Conservation (phyloP, 2,888 invertebrate species). For the Dysmachus trigonus region DNA sequence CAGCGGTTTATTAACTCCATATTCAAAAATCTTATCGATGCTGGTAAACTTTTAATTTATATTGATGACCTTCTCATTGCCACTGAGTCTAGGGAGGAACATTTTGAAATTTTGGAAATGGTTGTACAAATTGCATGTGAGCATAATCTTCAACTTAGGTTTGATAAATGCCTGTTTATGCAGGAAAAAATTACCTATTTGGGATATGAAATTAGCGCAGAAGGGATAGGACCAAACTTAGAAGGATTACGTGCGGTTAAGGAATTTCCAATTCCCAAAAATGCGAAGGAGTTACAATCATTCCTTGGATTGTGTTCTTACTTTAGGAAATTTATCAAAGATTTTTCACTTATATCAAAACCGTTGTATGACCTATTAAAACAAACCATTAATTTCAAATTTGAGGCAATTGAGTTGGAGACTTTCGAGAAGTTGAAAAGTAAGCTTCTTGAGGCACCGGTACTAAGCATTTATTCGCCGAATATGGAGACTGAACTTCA, state of each 20-base stretch:
- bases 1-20: too few species aligned
- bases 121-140: neutral
- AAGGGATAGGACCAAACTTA: neutral
- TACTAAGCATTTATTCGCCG: neutral
- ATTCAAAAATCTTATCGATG: too few species aligned
- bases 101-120: neutral
- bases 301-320: neutral
- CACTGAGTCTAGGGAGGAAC: too few species aligned
- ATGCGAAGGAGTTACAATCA: neutral
- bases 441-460: neutral
- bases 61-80: too few species aligned
- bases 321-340: neutral
- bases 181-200: neutral
- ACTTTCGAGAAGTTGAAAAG: neutral
- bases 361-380: neutral
- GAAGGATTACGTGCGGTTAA: neutral
- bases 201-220: neutral
- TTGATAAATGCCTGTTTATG: neutral
- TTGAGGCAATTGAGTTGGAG: neutral
- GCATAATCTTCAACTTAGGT: neutral
- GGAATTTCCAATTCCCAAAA: neutral
- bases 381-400: neutral
- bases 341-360: neutral
- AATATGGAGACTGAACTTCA: neutral
- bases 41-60: too few species aligned